Conservation (phyloP, 2,113 vertebrate species). For the Crotalus tigris region DNA sequence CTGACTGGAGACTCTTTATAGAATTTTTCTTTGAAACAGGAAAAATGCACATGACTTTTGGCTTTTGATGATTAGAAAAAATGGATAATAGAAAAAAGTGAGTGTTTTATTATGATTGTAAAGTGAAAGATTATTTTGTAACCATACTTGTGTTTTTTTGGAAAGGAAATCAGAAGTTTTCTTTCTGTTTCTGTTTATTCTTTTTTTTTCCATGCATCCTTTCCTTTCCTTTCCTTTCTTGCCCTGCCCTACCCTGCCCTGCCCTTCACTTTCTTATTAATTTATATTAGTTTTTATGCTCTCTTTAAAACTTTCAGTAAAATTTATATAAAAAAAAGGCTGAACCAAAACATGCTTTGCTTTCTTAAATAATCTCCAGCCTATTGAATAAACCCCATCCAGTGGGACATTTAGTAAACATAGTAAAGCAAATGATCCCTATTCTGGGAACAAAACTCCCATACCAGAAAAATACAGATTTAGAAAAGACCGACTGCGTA, state of each 20-base stretch:
- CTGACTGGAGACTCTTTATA: background rate
- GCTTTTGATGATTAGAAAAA: background rate
- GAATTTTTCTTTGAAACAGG: background rate
- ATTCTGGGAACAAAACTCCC: background rate
- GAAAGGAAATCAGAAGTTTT: too few species aligned
- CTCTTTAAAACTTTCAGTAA: too few species aligned
- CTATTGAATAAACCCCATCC: background rate
- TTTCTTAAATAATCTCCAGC: background rate
- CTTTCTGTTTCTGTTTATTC: too few species aligned
- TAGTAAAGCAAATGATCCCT: background rate
- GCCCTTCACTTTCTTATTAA: too few species aligned
- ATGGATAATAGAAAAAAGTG: background rate
- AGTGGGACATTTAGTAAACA: background rate
- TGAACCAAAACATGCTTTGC: background rate
- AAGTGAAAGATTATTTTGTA: background rate
- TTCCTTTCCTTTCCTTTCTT: too few species aligned
- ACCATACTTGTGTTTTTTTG: too few species aligned
- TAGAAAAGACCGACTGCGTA: background rate
- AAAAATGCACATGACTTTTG: background rate
- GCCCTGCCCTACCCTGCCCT: too few species aligned
- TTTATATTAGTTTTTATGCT: too few species aligned
- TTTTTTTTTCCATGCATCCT: too few species aligned
- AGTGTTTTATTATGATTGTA: background rate
- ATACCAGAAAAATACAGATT: background rate
- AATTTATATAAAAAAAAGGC: background rate